Evolutionary conservation across 64 coral and sea anemone genomes (phyloP), one percentile per base, ranked within the genome.

Genomic region (Stichodactyla helianthus): DNA sequence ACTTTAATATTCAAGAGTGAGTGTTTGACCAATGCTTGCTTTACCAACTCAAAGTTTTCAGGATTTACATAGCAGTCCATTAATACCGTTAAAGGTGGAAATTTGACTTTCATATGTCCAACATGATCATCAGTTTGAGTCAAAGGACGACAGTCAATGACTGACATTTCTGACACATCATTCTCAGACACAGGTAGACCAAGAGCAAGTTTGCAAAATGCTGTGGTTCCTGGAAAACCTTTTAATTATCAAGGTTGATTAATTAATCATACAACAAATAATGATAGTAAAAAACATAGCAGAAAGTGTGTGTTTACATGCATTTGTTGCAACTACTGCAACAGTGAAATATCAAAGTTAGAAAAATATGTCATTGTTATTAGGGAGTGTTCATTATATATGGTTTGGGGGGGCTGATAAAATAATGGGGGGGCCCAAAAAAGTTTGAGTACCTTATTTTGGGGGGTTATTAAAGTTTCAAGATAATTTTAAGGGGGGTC

Each of bases 191-290:
- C 83, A 25, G 82, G 89, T 77, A 90, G 70, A 77, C 84, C 68
- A 12, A 76, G 68, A 16, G 89, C 89, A 10, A 90, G 71, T 71
- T 90, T 92, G 51, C 90, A 92, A 92, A 92, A 92, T 82, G 90
- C 90, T 51, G 84, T 71, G 14, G 90, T 92, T 31, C 90, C 90
- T 11, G 64, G 59, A 53, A 71, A 10, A 44, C 90, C 90, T 92
- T n/a, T 74, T 0, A 31, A 74, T 22, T 8, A 23, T 68, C 7
- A 5, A 22, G 19, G n/a, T 25, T 68, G 0, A 10, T 59, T 16
- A 59, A 59, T 59, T 65, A 65, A 65, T 65, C 15, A 16, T 65
- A 16, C 13, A 65, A 65, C 62, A 19, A 65, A 65, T 20, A 22
- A 44, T 44, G 2, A 3, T 44, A 44, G 28, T 31, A 31, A 31